phyloP scores from a whole-genome alignment of 2,888 invertebrate genomes.

The Drosophila falleni region DNA sequence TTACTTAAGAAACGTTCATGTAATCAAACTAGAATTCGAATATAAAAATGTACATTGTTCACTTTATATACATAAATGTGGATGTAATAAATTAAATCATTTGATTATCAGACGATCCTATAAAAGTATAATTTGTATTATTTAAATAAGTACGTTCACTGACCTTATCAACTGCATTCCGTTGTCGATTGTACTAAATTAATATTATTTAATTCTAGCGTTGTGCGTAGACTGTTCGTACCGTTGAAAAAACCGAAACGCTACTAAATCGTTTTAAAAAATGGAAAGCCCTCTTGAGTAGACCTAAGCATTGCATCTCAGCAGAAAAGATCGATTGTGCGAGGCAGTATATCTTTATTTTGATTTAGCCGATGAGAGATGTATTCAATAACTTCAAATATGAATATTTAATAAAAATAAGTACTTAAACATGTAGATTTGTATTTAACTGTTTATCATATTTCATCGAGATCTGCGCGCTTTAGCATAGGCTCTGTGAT shows the following conservation, averaged over 20 bases:
- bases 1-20: slow-evolving; percentile 10
- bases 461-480: slow-evolving; percentile 28
- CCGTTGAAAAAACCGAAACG: slow-evolving; percentile 33
- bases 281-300: slow-evolving; percentile 22
- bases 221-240: slow-evolving; percentile 22
- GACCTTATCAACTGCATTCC: slow-evolving; percentile 53
- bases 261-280: slow-evolving; percentile 49
- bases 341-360: background rate
- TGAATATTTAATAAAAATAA: background rate
- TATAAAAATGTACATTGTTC: background rate
- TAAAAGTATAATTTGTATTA: slow-evolving; percentile 8
- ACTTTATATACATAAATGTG: background rate
- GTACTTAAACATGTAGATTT: background rate
- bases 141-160: slow-evolving; percentile 22
- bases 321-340: slow-evolving; percentile 1
- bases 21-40: slow-evolving; percentile 2
- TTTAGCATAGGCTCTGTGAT: slow-evolving; percentile 72
- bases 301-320: slow-evolving; percentile 17
- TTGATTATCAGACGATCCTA: slow-evolving; percentile 33
- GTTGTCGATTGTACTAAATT: slow-evolving; percentile 10
- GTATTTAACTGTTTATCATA: slow-evolving; percentile 7
- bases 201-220: slow-evolving; percentile 13
- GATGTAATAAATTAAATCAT: slow-evolving; percentile 7
- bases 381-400: background rate
- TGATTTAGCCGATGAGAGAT: slow-evolving; percentile 3